Base-by-base conservation (phyloP, 1,140 invertebrate species). In the Nomia melanderi region DNA sequence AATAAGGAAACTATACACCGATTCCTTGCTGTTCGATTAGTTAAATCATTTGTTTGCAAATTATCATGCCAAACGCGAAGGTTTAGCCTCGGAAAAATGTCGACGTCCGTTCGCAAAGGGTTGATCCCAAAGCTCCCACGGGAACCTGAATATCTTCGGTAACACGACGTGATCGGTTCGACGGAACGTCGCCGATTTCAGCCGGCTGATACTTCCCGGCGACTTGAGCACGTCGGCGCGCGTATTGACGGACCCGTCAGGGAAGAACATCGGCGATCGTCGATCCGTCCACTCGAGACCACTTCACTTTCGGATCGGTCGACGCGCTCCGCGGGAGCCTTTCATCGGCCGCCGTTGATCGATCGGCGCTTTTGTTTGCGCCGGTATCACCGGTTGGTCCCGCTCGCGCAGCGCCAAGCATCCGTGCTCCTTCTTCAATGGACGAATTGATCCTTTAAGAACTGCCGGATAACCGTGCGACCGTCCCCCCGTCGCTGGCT, bases 191-290 rank as follows among this genome's bases (percentile, higher is more conserved):
- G 11, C 36, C 36, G 36, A 39, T 39, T 39, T 11, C 36, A 39
- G 36, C 36, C 36, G 36, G 36, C 36, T 6, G 36, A 39, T 39
- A 6, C 36, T 39, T 39, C 36, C 36, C 0, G 36, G 0, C 36
- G 36, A 39, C 36, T 39, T 39, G 36, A 39, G 36, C 36, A 39
- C 36, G n/a, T 39, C 36, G 36, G 8, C 36, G n/a, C n/a, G n/a
- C n/a, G 36, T 57, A 75, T 75, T 27, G 62, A 75, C 72, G 23
- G n/a, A 74, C 41, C 71, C 50, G 62, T 74, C 71, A 25, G 33
- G 39, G 71, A 56, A 66, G 72, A 66, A 66, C 72, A 75, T 66
- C 53, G 39, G 25, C 4, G 33, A 54, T 41, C 63, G 6, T 56
- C 31, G 62, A 47, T 44, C 72, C 50, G 39, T 59, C 29, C 72